Evolutionary conservation across 1,140 invertebrate species (phyloP).

Genomic region (Capitella teleta): DNA sequence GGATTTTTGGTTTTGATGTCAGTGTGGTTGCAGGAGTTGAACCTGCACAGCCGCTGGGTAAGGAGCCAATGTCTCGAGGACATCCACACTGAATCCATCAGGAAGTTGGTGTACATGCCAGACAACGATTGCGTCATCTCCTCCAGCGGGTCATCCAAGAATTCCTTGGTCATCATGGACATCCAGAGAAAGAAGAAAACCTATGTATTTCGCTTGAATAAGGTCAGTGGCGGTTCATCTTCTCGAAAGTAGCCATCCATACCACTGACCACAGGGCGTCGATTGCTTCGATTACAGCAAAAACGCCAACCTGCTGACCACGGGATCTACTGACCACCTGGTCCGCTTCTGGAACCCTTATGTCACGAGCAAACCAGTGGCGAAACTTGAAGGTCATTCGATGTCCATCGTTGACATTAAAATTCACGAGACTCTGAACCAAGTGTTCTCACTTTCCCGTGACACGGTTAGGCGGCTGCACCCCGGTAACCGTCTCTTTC

Average conservation of each 20-base stretch:
- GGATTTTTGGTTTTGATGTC: neutral
- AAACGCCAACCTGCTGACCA: neutral
- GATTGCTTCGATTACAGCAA: conserved; percentile 37
- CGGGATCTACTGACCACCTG: conserved; percentile 1
- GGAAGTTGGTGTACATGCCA: conserved; percentile 32
- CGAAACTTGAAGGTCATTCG: conserved; percentile 26
- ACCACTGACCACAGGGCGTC: conserved; percentile 49
- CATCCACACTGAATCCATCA: conserved; percentile 26
- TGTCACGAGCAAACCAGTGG: conserved; percentile 5
- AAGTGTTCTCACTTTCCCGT: conserved; percentile 38
- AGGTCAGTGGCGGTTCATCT: conserved; percentile 20
- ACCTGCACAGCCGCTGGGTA: conserved; percentile 24
- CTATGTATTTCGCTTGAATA: conserved; percentile 37
- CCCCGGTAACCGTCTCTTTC: too few species aligned
- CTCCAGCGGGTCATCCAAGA: conserved; percentile 25
- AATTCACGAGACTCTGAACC: conserved; percentile 42
- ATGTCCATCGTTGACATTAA: conserved; percentile 54
- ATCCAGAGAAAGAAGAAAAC: conserved; percentile 29
- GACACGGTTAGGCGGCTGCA: conserved; percentile 31
- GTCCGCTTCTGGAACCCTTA: conserved; percentile 7
- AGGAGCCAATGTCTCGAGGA: conserved; percentile 17
- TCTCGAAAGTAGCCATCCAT: neutral
- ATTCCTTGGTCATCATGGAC: conserved; percentile 33
- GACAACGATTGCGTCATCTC: conserved; percentile 35
- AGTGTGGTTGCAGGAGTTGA: conserved; percentile 22